phyloP scores from a whole-genome alignment of 2,888 invertebrate genomes.

The Lottia scabra region DNA sequence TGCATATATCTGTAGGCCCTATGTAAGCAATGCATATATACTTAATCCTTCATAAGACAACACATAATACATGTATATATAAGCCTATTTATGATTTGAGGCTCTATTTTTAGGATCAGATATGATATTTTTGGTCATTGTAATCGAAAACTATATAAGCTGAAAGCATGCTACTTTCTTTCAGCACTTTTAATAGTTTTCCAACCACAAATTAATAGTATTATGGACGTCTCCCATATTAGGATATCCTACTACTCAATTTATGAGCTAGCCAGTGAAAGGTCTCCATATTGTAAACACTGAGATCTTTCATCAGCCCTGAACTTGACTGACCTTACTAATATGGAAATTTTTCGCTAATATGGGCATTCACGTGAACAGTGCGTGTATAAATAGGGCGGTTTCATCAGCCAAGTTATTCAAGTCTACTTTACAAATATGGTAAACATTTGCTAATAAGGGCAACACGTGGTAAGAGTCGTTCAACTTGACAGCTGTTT shows the following conservation, averaged over 20 bases:
- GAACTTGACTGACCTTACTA: neutral
- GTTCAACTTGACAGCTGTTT: neutral
- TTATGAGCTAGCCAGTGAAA: no score
- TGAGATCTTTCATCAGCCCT: neutral
- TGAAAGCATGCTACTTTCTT: no score
- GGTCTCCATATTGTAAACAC: neutral
- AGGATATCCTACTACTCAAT: neutral
- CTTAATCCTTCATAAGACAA: no score
- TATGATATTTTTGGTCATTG: no score
- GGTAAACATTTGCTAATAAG: slow-evolving; percentile 1
- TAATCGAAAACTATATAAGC: no score
- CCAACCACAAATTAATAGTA: no score
- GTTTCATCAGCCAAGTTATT: neutral
- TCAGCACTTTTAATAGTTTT: no score
- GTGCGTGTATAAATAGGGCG: neutral
- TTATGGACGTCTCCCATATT: neutral
- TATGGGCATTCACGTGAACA: slow-evolving; percentile 3
- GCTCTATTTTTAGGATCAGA: no score
- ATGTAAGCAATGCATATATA: no score
- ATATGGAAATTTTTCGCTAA: slow-evolving; percentile 6
- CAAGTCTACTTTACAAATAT: neutral
- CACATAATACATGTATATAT: no score
- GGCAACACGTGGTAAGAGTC: neutral
- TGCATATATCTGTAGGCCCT: no score
- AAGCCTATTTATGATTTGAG: no score